phyloP scores from a whole-genome alignment of 2,888 invertebrate species.

The Hedya salicella region DNA sequence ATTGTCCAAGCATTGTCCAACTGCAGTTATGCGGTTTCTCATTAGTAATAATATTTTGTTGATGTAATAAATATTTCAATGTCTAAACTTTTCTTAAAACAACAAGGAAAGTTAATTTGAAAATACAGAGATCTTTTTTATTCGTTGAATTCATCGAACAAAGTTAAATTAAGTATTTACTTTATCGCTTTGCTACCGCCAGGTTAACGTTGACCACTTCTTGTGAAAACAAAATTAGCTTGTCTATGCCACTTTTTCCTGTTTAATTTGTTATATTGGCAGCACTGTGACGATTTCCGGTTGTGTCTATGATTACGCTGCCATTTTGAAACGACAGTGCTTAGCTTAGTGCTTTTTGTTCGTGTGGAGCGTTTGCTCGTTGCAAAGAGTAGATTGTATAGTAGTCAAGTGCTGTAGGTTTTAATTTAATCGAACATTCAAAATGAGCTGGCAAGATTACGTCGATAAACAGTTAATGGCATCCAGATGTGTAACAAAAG shows the following conservation, averaged over 20 bases:
- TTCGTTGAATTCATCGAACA: too few relatives aligned
- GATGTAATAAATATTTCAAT: too few relatives aligned
- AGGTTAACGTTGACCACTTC: slow-evolving; percentile 21
- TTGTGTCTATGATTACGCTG: slow-evolving; percentile 76
- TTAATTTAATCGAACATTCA: slow-evolving; percentile 84
- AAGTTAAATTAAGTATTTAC: not conserved
- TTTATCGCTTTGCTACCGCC: slow-evolving; percentile 13
- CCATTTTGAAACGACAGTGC: slow-evolving; percentile 85
- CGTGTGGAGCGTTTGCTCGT: slow-evolving; percentile 85
- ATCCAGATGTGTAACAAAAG: slow-evolving; percentile 97
- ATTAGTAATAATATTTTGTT: too few relatives aligned
- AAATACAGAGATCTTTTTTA: too few relatives aligned
- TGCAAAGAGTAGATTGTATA: slow-evolving; percentile 79
- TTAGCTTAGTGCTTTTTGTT: slow-evolving; percentile 85
- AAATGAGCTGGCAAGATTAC: slow-evolving; percentile 99
- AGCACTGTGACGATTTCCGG: slow-evolving; percentile 63
- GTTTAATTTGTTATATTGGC: slow-evolving; percentile 57
- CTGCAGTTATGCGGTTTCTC: not conserved
- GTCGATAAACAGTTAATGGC: slow-evolving; percentile 98
- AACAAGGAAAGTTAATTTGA: too few relatives aligned
- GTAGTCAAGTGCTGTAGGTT: slow-evolving; percentile 80
- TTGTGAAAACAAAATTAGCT: not conserved
- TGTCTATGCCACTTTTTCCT: slow-evolving; percentile 45
- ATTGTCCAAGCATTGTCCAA: not conserved
- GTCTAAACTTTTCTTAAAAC: too few relatives aligned